Percentiles rank a stretch among this genome's conserved stretches.
These are phyloP conservation scores for Leptodirus hochenwartii DNA, from an alignment of 2,888 invertebrate genomes.

Conservation along the genomic window DNA sequence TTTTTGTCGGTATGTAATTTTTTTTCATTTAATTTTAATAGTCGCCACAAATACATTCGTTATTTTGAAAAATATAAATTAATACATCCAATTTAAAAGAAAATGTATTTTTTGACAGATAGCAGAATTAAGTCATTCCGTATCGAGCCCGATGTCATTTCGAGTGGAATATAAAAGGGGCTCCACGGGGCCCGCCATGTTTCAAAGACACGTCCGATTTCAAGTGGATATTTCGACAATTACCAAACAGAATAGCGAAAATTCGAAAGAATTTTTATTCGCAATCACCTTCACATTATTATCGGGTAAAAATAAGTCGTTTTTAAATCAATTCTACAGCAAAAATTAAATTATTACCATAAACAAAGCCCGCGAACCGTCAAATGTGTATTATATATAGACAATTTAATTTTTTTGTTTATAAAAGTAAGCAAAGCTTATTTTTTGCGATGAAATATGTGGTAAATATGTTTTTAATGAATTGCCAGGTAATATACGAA, in stretches of 20 bases:
- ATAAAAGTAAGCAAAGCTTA: no score
- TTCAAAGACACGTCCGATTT: conserved; percentile 89
- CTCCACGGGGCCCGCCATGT: conserved; percentile 88
- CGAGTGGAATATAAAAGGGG: conserved; percentile 94
- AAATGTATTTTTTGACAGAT: conserved; percentile 40
- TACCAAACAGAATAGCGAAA: conserved; percentile 53
- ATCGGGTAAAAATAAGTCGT: conserved; percentile 69
- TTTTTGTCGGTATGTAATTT: conserved; percentile 76
- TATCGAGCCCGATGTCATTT: conserved; percentile 96
- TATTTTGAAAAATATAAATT: conserved; percentile 1
- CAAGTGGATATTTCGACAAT: conserved; percentile 80
- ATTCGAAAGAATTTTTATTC: conserved; percentile 48
- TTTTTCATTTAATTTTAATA: no score
- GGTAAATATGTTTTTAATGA: no score
- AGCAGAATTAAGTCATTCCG: conserved; percentile 91
- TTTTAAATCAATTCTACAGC: no score
- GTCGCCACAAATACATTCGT: no score
- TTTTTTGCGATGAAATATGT: no score
- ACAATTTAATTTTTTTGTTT: no score
- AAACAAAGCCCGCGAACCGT: no score
- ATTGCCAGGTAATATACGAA: conserved; percentile 86
- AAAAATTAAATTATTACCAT: no score
- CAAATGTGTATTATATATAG: no score
- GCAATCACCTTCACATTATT: conserved; percentile 88
- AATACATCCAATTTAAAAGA: no score